Percentiles rank a stretch among this genome's conserved stretches.
phyloP scores from a whole-genome alignment of 2,113 vertebrate genomes.

The Burhinus oedicnemus region DNA sequence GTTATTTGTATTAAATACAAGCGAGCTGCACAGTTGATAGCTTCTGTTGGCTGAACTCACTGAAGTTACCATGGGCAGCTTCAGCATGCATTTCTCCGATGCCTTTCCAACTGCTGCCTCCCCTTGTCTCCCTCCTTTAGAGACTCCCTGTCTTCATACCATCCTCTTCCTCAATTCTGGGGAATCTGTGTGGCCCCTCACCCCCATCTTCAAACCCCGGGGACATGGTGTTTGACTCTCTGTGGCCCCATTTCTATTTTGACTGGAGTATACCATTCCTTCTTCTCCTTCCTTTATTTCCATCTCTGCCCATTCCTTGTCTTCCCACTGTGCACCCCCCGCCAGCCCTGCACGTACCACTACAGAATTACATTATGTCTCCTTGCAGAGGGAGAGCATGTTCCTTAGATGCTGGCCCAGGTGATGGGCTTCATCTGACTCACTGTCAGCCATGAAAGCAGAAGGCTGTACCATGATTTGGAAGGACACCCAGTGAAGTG shows the following conservation, averaged over 20 bases:
- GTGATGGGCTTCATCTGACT: not conserved
- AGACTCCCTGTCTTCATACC: not conserved
- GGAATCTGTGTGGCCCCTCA: not conserved
- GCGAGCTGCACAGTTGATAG: not conserved
- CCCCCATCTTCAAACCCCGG: not conserved
- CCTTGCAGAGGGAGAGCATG: not conserved
- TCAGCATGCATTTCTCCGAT: not conserved
- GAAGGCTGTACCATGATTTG: not conserved
- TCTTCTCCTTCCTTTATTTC: not conserved
- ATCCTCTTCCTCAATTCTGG: not conserved
- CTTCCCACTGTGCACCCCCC: not conserved
- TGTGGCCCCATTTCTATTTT: not conserved
- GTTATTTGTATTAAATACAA: not conserved
- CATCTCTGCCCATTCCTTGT: not conserved
- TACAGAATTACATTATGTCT: not conserved
- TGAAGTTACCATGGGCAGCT: not conserved
- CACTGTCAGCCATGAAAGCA: not conserved
- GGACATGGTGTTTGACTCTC: not conserved
- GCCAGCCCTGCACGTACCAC: accelerated
- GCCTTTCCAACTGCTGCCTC: not conserved
- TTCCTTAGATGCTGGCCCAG: not conserved
- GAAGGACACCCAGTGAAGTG: not conserved
- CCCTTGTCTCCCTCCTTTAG: not conserved
- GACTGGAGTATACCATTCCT: not conserved
- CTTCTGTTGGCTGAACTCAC: not conserved